A percentile compares a stretch with the other conserved stretches of the same genome.
These are phyloP conservation scores for Boloria euphrosyne DNA, from an alignment of 2,888 invertebrate species.

Conservation along the genomic window DNA sequence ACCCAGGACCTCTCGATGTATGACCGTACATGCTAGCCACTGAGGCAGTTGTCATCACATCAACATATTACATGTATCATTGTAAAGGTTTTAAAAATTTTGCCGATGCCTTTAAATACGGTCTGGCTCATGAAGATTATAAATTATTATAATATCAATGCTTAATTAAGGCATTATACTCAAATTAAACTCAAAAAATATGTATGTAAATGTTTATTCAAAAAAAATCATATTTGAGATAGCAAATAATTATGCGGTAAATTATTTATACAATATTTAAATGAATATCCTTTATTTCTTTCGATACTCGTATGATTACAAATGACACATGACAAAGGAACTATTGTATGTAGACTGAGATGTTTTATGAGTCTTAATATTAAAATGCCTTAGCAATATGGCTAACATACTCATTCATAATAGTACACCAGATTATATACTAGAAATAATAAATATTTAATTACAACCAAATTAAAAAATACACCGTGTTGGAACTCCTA, in stretches of 20 bases:
- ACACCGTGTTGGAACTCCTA: neutral
- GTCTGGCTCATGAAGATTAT: too few species aligned
- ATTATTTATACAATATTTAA: slow-evolving; percentile 74
- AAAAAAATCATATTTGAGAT: slow-evolving; percentile 80
- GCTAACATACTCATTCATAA: slow-evolving; percentile 56
- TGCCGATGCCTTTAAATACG: neutral
- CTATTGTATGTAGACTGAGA: slow-evolving; percentile 79
- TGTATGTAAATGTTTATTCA: slow-evolving; percentile 78
- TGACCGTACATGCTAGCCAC: too few species aligned
- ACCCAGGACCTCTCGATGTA: too few species aligned
- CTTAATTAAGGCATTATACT: neutral
- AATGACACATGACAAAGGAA: slow-evolving; percentile 82
- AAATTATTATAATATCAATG: neutral
- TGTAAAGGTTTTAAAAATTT: neutral
- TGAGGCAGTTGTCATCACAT: too few species aligned
- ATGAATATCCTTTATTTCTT: slow-evolving; percentile 69
- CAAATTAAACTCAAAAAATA: slow-evolving; percentile 25
- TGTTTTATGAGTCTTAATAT: slow-evolving; percentile 64
- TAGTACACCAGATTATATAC: slow-evolving; percentile 44
- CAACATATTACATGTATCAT: too few species aligned
- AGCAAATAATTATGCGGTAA: slow-evolving; percentile 78
- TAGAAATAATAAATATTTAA: slow-evolving; percentile 25
- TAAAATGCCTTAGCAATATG: slow-evolving; percentile 68
- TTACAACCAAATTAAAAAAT: slow-evolving; percentile 8
- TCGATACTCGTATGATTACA: slow-evolving; percentile 73